Percentiles rank a stretch among this genome's conserved stretches.
These are phyloP conservation scores for Pectinophora gossypiella DNA, from an alignment of 1,140 invertebrate genomes.

Conservation along the genomic window DNA sequence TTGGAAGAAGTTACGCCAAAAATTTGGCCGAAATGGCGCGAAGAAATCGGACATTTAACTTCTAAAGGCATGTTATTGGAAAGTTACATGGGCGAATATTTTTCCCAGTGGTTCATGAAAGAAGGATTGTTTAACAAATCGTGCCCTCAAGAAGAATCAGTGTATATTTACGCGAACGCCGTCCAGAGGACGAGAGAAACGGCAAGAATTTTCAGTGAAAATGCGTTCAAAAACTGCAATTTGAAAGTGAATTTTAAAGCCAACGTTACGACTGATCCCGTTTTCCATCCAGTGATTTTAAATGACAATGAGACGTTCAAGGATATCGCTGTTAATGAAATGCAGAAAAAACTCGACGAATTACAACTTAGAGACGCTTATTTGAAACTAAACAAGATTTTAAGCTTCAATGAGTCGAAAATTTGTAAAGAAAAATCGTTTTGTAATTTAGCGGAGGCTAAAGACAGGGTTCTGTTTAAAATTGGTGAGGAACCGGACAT, in stretches of 20 bases:
- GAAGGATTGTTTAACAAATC: neutral
- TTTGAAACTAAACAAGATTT: constrained; percentile 32
- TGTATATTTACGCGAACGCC: constrained; percentile 1
- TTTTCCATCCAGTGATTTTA: constrained; percentile 52
- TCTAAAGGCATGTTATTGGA: neutral
- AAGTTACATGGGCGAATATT: constrained; percentile 1
- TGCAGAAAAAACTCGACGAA: constrained; percentile 33
- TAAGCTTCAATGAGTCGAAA: constrained; percentile 43
- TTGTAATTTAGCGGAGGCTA: constrained; percentile 38
- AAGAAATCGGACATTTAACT: neutral
- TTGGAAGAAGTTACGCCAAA: neutral
- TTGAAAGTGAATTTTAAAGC: neutral
- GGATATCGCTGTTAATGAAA: constrained; percentile 34
- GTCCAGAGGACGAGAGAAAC: constrained; percentile 2
- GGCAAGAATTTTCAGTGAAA: neutral
- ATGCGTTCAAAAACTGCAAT: constrained; percentile 2
- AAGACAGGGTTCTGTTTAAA: constrained; percentile 30
- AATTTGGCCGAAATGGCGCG: neutral
- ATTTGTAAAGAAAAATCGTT: constrained; percentile 32
- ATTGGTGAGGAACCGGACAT: constrained; percentile 39
- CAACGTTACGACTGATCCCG: constrained; percentile 24
- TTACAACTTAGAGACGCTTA: constrained; percentile 38
- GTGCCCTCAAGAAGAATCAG: neutral
- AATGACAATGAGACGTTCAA: constrained; percentile 35
- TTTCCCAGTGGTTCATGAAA: neutral